Evolutionary conservation across 2,113 vertebrate genomes (phyloP).

Genomic region (Toxostoma redivivum): DNA sequence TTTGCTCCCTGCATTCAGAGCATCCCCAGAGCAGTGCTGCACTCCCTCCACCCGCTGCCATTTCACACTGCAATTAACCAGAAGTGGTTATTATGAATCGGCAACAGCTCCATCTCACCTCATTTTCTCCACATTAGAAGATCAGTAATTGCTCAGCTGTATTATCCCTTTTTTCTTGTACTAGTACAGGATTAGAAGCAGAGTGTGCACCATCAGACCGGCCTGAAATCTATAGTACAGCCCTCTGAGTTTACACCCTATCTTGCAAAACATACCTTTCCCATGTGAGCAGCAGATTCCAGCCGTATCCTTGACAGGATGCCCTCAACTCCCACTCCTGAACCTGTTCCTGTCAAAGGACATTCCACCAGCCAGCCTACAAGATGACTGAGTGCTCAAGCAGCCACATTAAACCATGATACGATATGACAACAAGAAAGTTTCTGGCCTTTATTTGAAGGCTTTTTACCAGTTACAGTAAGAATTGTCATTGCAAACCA

Average conservation of each 20-base stretch:
- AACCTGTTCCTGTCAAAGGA: background rate
- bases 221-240: accelerated
- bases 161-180: background rate
- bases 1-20: background rate
- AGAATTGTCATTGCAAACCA: conserved; percentile 66
- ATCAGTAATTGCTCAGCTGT: background rate
- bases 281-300: background rate
- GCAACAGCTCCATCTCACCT: background rate
- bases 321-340: background rate
- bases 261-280: background rate
- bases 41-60: accelerated
- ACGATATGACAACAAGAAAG: background rate
- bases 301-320: background rate
- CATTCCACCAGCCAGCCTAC: background rate
- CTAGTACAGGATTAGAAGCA: background rate
- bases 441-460: conserved; percentile 59
- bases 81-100: background rate
- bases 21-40: background rate
- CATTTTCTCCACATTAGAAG: background rate
- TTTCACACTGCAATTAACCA: background rate
- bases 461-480: conserved; percentile 61
- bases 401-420: background rate
- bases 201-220: background rate
- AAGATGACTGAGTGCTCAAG: background rate
- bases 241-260: background rate